Evolutionary conservation across 2,113 vertebrate species (phyloP).

Genomic region (Prinia subflava): DNA sequence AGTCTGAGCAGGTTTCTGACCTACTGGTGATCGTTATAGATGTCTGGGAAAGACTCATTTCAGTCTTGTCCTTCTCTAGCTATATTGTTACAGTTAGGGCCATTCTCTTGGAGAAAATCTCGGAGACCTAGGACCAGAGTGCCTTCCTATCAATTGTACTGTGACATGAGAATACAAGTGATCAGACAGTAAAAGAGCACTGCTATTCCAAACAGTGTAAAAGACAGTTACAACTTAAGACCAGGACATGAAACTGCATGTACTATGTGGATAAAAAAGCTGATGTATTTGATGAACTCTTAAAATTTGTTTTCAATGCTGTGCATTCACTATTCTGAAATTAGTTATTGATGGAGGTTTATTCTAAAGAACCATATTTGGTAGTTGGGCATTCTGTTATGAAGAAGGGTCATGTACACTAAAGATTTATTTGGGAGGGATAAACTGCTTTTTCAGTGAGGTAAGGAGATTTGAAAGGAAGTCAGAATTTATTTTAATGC

Average conservation of each 20-base stretch:
- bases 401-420: neutral
- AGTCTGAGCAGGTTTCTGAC: neutral
- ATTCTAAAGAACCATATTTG: neutral
- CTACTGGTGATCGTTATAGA: neutral
- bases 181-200: neutral
- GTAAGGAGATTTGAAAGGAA: neutral
- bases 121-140: neutral
- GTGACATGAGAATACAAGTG: neutral
- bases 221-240: neutral
- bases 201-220: neutral
- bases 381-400: neutral
- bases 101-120: neutral
- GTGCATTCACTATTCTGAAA: neutral
- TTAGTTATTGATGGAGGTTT: neutral
- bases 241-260: neutral
- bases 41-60: neutral
- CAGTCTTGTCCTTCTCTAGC: neutral
- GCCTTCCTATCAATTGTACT: neutral
- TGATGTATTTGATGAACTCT: neutral
- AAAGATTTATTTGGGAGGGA: neutral
- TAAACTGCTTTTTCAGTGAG: neutral
- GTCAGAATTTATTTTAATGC: neutral
- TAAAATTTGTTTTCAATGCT: neutral
- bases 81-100: neutral
- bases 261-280: neutral